phyloP scores from a whole-genome alignment of 2,113 vertebrate species.

The Ochotona curzoniae region DNA sequence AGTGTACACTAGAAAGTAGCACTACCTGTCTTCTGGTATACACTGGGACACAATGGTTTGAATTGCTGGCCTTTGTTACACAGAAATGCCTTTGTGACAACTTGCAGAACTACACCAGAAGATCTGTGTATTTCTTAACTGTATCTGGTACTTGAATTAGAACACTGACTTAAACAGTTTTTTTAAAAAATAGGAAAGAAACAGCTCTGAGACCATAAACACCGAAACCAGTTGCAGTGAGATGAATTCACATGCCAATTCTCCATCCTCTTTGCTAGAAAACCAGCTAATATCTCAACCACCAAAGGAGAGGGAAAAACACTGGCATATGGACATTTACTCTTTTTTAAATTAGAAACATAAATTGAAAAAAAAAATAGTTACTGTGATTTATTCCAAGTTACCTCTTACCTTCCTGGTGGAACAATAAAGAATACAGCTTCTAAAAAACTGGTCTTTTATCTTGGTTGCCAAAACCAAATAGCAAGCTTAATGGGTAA shows the following conservation, averaged over 20 bases:
- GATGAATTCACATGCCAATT: not conserved
- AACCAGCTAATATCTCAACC: not conserved
- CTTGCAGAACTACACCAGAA: not conserved
- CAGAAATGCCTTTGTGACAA: not conserved
- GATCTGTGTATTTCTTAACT: not conserved
- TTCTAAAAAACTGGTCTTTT: constrained; percentile 10
- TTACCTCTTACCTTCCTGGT: not conserved
- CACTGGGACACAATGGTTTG: no score
- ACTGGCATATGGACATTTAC: not conserved
- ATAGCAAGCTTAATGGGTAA: not conserved
- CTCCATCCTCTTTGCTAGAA: not conserved
- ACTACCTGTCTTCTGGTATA: not conserved
- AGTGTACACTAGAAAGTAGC: not conserved
- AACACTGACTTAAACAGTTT: not conserved
- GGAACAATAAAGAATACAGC: not conserved
- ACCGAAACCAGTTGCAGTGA: not conserved
- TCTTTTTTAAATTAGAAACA: not conserved
- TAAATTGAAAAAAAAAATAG: not conserved
- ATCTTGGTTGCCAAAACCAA: constrained; percentile 38
- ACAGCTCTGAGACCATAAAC: not conserved
- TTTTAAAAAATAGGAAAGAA: not conserved
- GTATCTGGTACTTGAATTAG: not conserved
- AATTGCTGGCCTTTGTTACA: no score
- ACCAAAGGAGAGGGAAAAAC: not conserved
- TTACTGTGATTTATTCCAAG: not conserved